A percentile compares a stretch with the other conserved stretches of the same genome.
Evolutionary conservation across 1,140 invertebrate genomes (phyloP).

Genomic region (Hycleus phaleratus): DNA sequence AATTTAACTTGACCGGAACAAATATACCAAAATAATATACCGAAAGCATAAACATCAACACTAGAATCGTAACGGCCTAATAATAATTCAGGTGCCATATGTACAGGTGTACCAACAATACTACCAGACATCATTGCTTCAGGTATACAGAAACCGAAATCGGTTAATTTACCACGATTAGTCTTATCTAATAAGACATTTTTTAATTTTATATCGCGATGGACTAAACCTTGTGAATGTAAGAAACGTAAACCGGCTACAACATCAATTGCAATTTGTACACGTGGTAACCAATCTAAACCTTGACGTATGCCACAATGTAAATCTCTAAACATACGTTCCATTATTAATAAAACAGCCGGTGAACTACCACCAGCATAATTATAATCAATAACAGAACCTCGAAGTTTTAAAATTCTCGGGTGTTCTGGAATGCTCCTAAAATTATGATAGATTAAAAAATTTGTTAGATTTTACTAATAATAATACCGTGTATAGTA

Average conservation of each 20-base stretch:
- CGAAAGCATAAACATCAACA: conserved; percentile 88
- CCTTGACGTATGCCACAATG: conserved; percentile 71
- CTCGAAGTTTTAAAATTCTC: conserved; percentile 69
- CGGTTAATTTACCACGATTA: conserved; percentile 75
- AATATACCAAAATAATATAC: conserved; percentile 86
- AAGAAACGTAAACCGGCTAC: conserved; percentile 79
- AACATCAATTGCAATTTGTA: conserved; percentile 77
- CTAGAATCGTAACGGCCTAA: conserved; percentile 74
- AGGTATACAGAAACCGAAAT: conserved; percentile 87
- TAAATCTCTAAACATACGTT: conserved; percentile 65
- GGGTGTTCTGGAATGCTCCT: conserved; percentile 80
- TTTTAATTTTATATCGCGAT: conserved; percentile 85
- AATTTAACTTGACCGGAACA: conserved; percentile 76
- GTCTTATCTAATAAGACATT: conserved; percentile 74
- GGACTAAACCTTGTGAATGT: conserved; percentile 80
- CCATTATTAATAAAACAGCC: conserved; percentile 76
- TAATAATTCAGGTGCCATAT: conserved; percentile 87
- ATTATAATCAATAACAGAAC: conserved; percentile 76
- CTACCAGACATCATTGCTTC: conserved; percentile 86
- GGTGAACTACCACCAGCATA: conserved; percentile 59
- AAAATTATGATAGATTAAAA: conserved; percentile 8
- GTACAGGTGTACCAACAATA: conserved; percentile 81
- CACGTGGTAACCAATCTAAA: conserved; percentile 57
- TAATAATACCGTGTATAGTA: conserved; percentile 63
- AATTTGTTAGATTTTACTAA: no score